Base-by-base conservation (phyloP, 2,888 invertebrate genomes). In the Melinaea menophilus region DNA sequence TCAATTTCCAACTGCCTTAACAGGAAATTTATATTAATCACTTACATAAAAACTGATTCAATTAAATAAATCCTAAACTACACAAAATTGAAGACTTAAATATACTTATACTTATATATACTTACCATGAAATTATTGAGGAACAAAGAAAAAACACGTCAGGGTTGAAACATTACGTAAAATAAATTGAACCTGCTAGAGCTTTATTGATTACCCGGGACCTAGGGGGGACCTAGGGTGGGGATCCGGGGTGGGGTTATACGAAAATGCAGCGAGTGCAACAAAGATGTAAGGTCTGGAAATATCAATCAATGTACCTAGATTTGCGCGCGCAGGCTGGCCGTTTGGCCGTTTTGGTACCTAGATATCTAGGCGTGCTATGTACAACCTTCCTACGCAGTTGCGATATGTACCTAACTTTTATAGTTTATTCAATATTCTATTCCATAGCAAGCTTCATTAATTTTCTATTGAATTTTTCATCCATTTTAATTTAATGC, bases 251-350 rank as follows among this genome's bases (percentile, higher is more conserved):
- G 67, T 46, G 65, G 61, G 58, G 62, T 35, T 48, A 12, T 34
- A 57, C 56, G 61, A 61, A 51, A 34, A 63, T 51, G 51, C 51
- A 51, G 7, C 9, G 64, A 64, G 58, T 64, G 64, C 41, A 41
- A 41, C 64, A 62, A 57, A 57, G 58, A 61, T 67, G 64, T 61
- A 66, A 51, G 55, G 59, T 61, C 63, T 55, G 61, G 22, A 22
- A 58, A 61, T 55, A 57, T 61, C 51, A 61, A 54, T 65, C 60
- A 58, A 56, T 63, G 54, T 31, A 66, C 22, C 51, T 55, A 61
- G 55, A 22, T 33, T 48, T 54, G 65, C 61, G 63, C 62, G 65
- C 68, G 68, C 68, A 67, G 45, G 11, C 62, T 9, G 54, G 46
- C 62, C 51, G 47, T 22, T 22, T 33, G 47, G 51, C 55, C 47